Evolutionary conservation across 2,113 vertebrate species (phyloP).

Genomic region (Neogobius melanostomus): DNA sequence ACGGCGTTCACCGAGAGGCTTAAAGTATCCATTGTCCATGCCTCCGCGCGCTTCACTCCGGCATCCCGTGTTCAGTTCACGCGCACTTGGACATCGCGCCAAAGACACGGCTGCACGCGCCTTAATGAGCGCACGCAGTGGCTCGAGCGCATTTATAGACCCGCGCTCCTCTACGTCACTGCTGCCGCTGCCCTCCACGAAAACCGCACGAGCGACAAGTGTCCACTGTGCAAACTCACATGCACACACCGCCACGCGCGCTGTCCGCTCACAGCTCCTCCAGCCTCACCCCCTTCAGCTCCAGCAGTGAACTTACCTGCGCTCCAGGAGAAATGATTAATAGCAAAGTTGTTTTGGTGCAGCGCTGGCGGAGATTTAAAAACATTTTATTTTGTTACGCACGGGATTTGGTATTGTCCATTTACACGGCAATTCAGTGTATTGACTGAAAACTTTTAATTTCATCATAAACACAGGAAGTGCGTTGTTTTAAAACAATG

Average conservation of each 20-base stretch:
- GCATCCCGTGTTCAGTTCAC: not conserved
- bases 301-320: no score
- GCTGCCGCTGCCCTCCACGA: not conserved
- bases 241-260: not conserved
- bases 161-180: conserved; percentile 3
- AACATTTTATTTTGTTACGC: no score
- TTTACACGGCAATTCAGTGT: not conserved
- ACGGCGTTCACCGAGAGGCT: conserved; percentile 72
- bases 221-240: not conserved
- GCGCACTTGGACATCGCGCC: not conserved
- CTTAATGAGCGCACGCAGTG: not conserved
- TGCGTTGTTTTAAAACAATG: not conserved
- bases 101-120: not conserved
- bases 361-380: no score
- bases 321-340: no score
- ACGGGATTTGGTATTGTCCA: no score
- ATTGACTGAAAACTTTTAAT: not conserved
- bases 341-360: no score
- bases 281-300: not conserved
- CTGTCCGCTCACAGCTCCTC: not conserved
- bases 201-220: not conserved
- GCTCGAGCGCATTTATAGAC: conserved; percentile 1
- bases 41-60: conserved; percentile 15
- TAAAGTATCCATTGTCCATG: conserved; percentile 72
- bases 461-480: not conserved